Base-by-base conservation (phyloP, 2,113 vertebrate species). In the Eidolon helvum region DNA sequence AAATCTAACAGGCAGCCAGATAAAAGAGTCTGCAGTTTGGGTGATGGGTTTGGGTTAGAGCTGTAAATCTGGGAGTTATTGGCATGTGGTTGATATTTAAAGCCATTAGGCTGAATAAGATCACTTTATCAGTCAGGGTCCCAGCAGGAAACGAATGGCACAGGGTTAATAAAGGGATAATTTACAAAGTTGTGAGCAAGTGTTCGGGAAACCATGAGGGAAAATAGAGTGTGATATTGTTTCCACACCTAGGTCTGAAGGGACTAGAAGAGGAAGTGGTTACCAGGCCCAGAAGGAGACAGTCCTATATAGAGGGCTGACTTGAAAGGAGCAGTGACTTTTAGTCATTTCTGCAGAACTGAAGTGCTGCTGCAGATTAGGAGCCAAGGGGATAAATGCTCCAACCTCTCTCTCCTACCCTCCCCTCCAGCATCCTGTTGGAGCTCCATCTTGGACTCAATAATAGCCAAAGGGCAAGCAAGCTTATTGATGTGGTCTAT, bases 111-210 rank as follows among this genome's bases (percentile, higher is more conserved):
- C 38, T 86, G 22, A 55, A 40, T 79, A 71, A 86, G 79, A 89
- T 77, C n/a, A 69, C 45, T 63, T 10, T 53, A 45, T 80, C 43
- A 77, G 22, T 79, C 24, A 65, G 35, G 15, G 45, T 87, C 16
- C n/a, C 65, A 57, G 28, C 38, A 95, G 66, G 48, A 90, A 68
- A 75, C 0, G 0, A 30, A 90, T 22, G 24, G 48, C 26, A 79
- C 9, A 35, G 40, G 68, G n/a, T 90, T 90, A 93, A 66, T 68
- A 86, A 90, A 95, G 30, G 24, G 28, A 74, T 22, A 61, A 78
- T 78, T 71, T 95, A 95, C 72, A 92, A 92, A 94, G 75, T 5
- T 79, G 16, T 21, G 43, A 50, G 43, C 43, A 94, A 83, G n/a
- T 61, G 28, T 50, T 50, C 43, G 77, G n/a, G 68, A 96, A 83